Percentiles rank a stretch among this genome's conserved stretches.
These are phyloP conservation scores for Polyommatus iphigenia DNA, from an alignment of 2,888 invertebrate genomes.

Conservation along the genomic window DNA sequence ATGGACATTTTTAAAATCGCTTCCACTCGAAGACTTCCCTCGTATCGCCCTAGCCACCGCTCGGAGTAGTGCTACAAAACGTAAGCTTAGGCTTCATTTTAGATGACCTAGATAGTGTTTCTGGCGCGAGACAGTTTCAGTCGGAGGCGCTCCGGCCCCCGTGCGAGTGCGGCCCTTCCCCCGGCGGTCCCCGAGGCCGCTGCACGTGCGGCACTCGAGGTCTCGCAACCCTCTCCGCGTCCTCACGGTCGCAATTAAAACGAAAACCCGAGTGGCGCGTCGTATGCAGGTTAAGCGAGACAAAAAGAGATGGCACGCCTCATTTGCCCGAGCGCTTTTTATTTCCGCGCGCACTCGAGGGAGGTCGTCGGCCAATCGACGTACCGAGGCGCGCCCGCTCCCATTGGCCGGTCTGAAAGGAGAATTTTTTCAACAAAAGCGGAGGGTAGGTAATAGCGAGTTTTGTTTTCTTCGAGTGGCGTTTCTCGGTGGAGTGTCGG, in stretches of 20 bases:
- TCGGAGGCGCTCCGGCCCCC: slow-evolving; percentile 45
- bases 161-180: slow-evolving; percentile 51
- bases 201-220: slow-evolving; percentile 78
- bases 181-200: slow-evolving; percentile 63
- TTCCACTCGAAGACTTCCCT: not conserved
- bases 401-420: slow-evolving; percentile 78
- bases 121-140: slow-evolving; percentile 42
- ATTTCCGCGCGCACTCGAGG: slow-evolving; percentile 73
- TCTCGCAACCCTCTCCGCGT: slow-evolving; percentile 75
- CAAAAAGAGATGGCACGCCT: slow-evolving; percentile 66
- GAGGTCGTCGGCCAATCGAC: slow-evolving; percentile 80
- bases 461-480: slow-evolving; percentile 77
- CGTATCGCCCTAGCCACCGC: not conserved
- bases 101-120: slow-evolving; percentile 49
- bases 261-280: slow-evolving; percentile 69
- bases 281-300: slow-evolving; percentile 50
- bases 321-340: slow-evolving; percentile 78
- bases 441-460: slow-evolving; percentile 77
- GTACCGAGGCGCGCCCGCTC: slow-evolving; percentile 68
- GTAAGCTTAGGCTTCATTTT: slow-evolving; percentile 36
- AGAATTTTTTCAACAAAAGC: slow-evolving; percentile 74
- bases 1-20: not conserved
- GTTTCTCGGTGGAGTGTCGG: slow-evolving; percentile 70
- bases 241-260: slow-evolving; percentile 78
- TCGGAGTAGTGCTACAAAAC: not conserved